Conservation (phyloP, 2,113 vertebrate species). For the Malurus elegans region DNA sequence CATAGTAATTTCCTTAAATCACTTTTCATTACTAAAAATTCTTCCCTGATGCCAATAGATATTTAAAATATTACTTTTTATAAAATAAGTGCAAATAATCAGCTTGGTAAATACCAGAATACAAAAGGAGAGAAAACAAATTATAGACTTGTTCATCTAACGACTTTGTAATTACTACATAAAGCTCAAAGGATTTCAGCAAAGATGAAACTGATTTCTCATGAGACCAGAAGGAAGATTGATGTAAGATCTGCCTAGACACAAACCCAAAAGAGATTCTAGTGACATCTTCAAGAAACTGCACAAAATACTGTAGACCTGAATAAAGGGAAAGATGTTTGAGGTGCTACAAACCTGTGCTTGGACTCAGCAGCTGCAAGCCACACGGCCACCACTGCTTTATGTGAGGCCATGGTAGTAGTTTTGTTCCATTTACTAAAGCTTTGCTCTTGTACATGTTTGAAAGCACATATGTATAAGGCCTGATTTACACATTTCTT, state of each 20-base stretch:
- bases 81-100: background rate
- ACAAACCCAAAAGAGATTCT: background rate
- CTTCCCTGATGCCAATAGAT: background rate
- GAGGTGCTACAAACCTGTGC: background rate
- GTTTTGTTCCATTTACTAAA: background rate
- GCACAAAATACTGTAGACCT: background rate
- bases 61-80: background rate
- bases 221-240: background rate
- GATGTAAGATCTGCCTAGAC: background rate
- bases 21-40: background rate
- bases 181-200: background rate
- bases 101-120: background rate
- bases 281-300: background rate
- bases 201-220: background rate
- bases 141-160: background rate
- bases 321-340: background rate
- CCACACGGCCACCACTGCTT: background rate
- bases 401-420: background rate
- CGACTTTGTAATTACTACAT: background rate
- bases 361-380: background rate
- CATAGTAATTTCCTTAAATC: background rate
- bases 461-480: background rate
- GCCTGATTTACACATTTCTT: background rate
- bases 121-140: background rate
- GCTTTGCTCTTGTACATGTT: background rate